Conservation (phyloP, 1,140 invertebrate genomes). For the Drosophila ogumai region DNA sequence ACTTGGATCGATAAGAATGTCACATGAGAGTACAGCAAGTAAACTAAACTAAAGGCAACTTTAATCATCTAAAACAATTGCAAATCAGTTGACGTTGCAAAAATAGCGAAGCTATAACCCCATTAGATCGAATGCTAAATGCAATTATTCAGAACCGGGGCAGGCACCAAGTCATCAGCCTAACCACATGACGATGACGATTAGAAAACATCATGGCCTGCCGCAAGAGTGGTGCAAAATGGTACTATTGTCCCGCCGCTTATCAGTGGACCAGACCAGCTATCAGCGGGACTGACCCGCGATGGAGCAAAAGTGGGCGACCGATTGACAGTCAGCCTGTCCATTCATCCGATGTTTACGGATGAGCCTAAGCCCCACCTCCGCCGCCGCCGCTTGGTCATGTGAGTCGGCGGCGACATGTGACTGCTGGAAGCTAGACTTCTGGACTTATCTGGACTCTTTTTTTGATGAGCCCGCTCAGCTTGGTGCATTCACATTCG, state of each 20-base stretch:
- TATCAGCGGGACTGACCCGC: constrained; percentile 36
- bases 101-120: not conserved
- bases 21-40: not conserved
- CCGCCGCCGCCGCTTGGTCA: constrained; percentile 10
- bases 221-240: constrained; percentile 23
- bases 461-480: constrained; percentile 9
- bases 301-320: constrained; percentile 23
- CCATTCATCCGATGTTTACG: constrained; percentile 36
- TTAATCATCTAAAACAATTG: not conserved
- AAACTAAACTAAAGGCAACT: not conserved
- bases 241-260: constrained; percentile 9
- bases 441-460: constrained; percentile 47
- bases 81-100: not conserved
- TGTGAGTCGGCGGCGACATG: constrained; percentile 45
- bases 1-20: constrained; percentile 2
- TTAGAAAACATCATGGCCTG: constrained; percentile 33
- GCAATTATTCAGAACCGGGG: constrained; percentile 9
- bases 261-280: constrained; percentile 34
- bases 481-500: constrained; percentile 27
- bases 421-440: constrained; percentile 45
- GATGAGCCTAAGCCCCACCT: constrained; percentile 34
- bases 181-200: constrained; percentile 27
- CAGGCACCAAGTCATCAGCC: constrained; percentile 22
- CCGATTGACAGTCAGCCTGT: constrained; percentile 6
- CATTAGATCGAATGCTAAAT: not conserved